phyloP scores from a whole-genome alignment of 2,888 invertebrate species.

The Pycnomerus fuliginosus region DNA sequence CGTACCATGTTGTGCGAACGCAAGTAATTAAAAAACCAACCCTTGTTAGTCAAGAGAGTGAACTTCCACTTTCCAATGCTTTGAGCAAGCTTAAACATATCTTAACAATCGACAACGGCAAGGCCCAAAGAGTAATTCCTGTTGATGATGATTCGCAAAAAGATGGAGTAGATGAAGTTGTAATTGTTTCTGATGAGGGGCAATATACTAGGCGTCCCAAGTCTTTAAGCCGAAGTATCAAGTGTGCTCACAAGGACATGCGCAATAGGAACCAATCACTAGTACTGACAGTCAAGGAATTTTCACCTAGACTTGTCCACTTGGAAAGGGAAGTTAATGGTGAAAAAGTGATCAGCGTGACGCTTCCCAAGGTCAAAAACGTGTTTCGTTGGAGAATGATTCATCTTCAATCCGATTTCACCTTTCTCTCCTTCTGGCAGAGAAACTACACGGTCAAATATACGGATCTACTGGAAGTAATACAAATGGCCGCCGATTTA shows the following conservation, averaged over 20 bases:
- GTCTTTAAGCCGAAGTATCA: constrained; percentile 6
- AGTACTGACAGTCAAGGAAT: constrained; percentile 22
- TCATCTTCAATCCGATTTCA: constrained; percentile 58
- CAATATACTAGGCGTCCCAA: too few relatives aligned
- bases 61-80: too few relatives aligned
- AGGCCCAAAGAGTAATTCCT: not conserved
- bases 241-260: constrained; percentile 33
- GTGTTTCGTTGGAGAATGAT: constrained; percentile 57
- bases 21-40: too few relatives aligned
- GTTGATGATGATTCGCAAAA: not conserved
- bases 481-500: constrained; percentile 53
- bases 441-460: constrained; percentile 59
- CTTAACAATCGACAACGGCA: too few relatives aligned
- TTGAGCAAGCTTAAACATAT: too few relatives aligned
- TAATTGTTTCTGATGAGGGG: too few relatives aligned
- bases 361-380: constrained; percentile 24
- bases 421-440: constrained; percentile 55
- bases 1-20: too few relatives aligned
- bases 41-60: too few relatives aligned
- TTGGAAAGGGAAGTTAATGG: constrained; percentile 2
- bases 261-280: constrained; percentile 40
- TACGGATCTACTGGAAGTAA: constrained; percentile 54
- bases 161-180: not conserved
- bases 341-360: constrained; percentile 1
- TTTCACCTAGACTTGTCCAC: constrained; percentile 3